phyloP scores from a whole-genome alignment of 2,797 vertebrate genomes.

The Thaleichthys pacificus region DNA sequence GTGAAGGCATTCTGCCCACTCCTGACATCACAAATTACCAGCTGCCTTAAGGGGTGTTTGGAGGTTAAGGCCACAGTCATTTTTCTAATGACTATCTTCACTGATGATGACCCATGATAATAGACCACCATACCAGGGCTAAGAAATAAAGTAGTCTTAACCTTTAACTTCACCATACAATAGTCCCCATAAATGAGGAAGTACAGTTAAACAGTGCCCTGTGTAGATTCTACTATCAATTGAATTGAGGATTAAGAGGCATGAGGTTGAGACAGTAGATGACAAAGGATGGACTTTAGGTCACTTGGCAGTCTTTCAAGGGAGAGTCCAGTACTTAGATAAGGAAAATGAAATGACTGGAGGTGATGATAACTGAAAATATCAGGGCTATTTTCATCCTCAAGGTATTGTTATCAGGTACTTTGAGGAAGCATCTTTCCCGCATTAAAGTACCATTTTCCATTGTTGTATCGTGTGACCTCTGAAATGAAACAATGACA shows the following conservation, averaged over 20 bases:
- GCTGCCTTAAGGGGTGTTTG: not conserved
- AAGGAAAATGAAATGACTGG: not conserved
- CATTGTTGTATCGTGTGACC: too few species aligned
- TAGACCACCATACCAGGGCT: not conserved
- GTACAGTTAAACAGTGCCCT: not conserved
- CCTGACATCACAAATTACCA: constrained; percentile 1
- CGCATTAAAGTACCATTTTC: too few species aligned
- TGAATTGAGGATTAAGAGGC: not conserved
- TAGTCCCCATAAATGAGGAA: not conserved
- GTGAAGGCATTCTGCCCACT: not conserved
- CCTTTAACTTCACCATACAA: constrained; percentile 17
- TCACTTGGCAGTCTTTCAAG: not conserved
- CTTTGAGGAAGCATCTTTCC: too few species aligned
- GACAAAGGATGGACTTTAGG: not conserved
- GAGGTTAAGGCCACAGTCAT: constrained; percentile 2
- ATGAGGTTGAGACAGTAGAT: not conserved
- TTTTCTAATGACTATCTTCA: constrained; percentile 1
- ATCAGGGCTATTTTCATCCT: not conserved
- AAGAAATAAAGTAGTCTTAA: constrained; percentile 3
- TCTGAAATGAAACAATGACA: not conserved
- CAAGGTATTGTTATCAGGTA: not conserved
- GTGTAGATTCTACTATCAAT: not conserved
- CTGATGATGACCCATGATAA: constrained; percentile 3
- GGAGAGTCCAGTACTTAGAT: constrained; percentile 1
- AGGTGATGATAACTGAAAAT: not conserved